Percentiles rank a stretch among this genome's conserved stretches.
phyloP scores from a whole-genome alignment of 2,797 vertebrate genomes.

The Syndactyla subalaris region DNA sequence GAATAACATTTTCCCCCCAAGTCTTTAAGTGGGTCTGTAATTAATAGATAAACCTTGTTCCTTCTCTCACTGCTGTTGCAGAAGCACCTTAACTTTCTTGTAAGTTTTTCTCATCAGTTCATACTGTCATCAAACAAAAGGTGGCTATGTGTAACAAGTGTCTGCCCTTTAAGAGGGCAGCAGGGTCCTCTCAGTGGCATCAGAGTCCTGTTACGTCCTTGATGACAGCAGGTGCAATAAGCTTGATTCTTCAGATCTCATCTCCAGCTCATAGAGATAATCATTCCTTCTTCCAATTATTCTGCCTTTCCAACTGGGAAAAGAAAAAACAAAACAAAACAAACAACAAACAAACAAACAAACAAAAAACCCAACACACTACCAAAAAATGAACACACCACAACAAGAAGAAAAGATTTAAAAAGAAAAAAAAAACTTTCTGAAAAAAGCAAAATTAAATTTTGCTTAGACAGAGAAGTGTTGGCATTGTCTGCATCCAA shows the following conservation, averaged over 20 bases:
- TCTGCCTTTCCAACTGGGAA: not conserved
- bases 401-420: not conserved
- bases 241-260: not conserved
- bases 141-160: too few relatives aligned
- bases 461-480: not conserved
- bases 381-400: too few relatives aligned
- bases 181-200: not conserved
- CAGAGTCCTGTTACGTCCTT: not conserved
- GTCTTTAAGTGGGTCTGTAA: not conserved
- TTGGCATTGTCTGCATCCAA: rapidly evolving
- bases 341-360: too few relatives aligned
- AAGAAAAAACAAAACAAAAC: too few relatives aligned
- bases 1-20: rapidly evolving
- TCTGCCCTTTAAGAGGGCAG: not conserved
- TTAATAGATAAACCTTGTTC: not conserved
- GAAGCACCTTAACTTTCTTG: not conserved
- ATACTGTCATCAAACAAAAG: not conserved
- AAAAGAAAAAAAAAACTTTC: not conserved
- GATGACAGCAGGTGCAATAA: not conserved
- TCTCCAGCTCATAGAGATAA: not conserved
- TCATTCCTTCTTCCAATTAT: not conserved
- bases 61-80: not conserved
- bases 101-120: not conserved
- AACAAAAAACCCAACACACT: too few relatives aligned
- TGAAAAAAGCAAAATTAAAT: not conserved